Evolutionary conservation across 2,113 vertebrate genomes (phyloP).

Genomic region (Nothobranchius furzeri): DNA sequence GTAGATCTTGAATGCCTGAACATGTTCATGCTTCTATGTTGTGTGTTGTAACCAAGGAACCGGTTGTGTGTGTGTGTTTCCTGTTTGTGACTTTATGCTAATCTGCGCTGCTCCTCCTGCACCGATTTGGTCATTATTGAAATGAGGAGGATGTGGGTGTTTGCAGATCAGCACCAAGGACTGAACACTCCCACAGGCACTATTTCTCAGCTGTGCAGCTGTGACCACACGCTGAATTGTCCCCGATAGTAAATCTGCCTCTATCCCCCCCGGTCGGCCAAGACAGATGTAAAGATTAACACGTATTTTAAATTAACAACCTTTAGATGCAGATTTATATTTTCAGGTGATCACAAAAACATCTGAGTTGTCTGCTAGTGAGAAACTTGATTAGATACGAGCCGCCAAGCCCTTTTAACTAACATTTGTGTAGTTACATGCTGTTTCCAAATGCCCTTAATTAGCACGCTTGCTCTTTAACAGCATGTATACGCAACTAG

Average conservation of each 20-base stretch:
- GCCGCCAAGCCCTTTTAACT: too few relatives aligned
- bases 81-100: not conserved
- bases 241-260: not conserved
- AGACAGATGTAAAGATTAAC: not conserved
- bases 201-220: not conserved
- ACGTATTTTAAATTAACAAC: not conserved
- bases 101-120: not conserved
- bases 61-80: not conserved
- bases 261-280: not conserved
- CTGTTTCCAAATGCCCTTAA: not conserved
- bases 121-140: not conserved
- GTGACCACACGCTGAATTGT: not conserved
- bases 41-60: not conserved
- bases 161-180: not conserved
- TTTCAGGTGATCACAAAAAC: not conserved
- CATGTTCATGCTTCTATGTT: not conserved
- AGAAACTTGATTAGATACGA: too few relatives aligned
- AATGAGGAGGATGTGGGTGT: not conserved
- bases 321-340: not conserved
- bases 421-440: too few relatives aligned
- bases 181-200: not conserved
- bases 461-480: not conserved
- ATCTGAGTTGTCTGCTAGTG: too few relatives aligned
- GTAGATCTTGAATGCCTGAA: not conserved
- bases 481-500: not conserved